Base-by-base conservation (phyloP, 1,140 invertebrate species). In the Dendrolimus kikuchii region DNA sequence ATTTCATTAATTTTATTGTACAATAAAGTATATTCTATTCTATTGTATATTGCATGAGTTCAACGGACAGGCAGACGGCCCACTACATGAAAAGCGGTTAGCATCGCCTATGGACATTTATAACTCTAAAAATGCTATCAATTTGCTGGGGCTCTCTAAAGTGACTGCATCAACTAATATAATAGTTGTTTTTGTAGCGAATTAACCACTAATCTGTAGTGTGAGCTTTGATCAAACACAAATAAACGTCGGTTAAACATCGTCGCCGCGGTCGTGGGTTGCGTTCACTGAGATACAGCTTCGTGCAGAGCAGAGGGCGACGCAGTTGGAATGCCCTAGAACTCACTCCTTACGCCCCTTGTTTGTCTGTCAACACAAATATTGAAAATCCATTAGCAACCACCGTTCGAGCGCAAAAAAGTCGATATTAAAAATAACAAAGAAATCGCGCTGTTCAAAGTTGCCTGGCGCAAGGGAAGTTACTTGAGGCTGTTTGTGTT, bases 311-410 rank as follows among this genome's bases (percentile, higher is more conserved):
- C 52, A 47, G 51, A 59, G 54, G 57, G 60, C 60, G 60, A 56
- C 59, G 23, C 23, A 23, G 23, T 23, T 23, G 55, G 55, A 63
- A 49, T 57, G 55, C 49, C 62, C 39, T 51, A 61, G 63, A 62
- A 60, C 66, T 62, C 62, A 64, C 60, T 68, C 59, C 48, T 63
- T 61, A 60, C 51, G 56, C 68, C 72, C 71, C 67, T 68, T 80
- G 71, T 77, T 74, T 77, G 74, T 76, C 66, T 72, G 72, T 74
- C 68, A 77, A 76, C 63, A 72, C 74, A 79, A 79, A 79, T 79
- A 79, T 77, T 77, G 76, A 71, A 75, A 79, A 77, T 79, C 76
- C 76, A 79, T 79, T 79, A 79, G 68, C 66, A 77, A 66, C 68
- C 66, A 64, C 64, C 66, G 58, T 59, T 61, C 52, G 54, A 63